These are phyloP conservation scores for Helostoma temminkii DNA, from an alignment of 2,797 vertebrate species.

Conservation along the genomic window DNA sequence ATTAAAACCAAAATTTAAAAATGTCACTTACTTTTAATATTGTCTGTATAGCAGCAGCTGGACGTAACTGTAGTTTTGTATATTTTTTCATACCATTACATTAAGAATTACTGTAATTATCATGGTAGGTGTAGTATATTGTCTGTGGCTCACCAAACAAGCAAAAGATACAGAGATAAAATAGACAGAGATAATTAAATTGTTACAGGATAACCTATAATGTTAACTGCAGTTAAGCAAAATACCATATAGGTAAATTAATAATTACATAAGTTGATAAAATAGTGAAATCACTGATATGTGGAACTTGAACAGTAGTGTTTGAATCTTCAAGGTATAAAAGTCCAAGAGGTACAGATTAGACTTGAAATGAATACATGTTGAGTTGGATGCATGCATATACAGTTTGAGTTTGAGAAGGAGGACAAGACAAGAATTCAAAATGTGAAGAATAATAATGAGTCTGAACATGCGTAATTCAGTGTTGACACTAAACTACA, in stretches of 20 bases:
- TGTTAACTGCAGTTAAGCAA: conserved; percentile 2
- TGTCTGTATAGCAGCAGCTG: conserved; percentile 1
- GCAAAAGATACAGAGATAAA: conserved; percentile 1
- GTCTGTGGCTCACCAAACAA: neutral
- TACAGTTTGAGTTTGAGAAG: neutral
- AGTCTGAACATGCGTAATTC: neutral
- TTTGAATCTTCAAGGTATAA: too few species aligned
- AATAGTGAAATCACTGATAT: neutral
- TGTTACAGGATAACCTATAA: conserved; percentile 8
- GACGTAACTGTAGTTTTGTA: too few species aligned
- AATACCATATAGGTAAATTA: neutral
- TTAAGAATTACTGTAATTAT: conserved; percentile 12
- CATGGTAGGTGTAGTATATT: conserved; percentile 15
- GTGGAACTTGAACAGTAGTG: too few species aligned
- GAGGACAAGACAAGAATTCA: neutral
- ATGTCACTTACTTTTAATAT: neutral
- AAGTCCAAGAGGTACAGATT: neutral
- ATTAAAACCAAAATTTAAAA: too few species aligned
- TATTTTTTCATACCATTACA: neutral
- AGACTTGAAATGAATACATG: neutral
- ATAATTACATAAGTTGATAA: neutral
- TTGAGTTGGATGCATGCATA: neutral
- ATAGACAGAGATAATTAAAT: neutral
- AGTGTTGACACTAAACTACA: neutral
- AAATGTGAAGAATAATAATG: neutral